Conservation (phyloP, 1,140 invertebrate genomes). For the Hyles vespertilio region DNA sequence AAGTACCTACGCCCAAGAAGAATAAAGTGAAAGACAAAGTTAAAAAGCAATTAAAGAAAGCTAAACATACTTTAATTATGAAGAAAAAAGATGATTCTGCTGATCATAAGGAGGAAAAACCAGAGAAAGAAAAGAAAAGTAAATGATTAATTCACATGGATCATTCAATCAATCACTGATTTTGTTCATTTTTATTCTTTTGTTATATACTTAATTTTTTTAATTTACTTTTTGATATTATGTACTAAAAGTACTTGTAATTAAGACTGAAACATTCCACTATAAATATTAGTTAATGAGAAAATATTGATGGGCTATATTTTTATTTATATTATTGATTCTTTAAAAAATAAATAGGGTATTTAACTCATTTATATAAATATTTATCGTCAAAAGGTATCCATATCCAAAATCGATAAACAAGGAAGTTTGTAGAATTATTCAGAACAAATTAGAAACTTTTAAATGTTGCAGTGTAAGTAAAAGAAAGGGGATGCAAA, state of each 20-base stretch:
- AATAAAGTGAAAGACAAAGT: conserved; percentile 69
- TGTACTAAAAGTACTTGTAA: conserved; percentile 50
- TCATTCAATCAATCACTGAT: neutral
- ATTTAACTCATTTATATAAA: no score
- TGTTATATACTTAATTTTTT: conserved; percentile 9
- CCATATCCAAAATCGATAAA: no score
- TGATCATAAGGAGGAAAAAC: conserved; percentile 44
- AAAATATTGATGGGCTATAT: neutral
- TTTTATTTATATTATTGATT: conserved; percentile 11
- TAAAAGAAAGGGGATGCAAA: no score
- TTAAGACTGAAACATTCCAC: conserved; percentile 67
- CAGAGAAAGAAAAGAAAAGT: conserved; percentile 56
- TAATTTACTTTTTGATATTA: conserved; percentile 16
- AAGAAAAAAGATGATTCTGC: conserved; percentile 59
- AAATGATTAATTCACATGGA: conserved; percentile 31
- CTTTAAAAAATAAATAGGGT: conserved; percentile 4
- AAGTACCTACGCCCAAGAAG: conserved; percentile 57
- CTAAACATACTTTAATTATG: conserved; percentile 57
- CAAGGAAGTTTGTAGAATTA: no score
- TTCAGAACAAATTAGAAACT: no score
- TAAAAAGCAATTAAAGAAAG: conserved; percentile 68
- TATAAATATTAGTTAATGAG: conserved; percentile 21
- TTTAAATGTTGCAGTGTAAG: no score
- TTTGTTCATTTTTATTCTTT: conserved; percentile 9
- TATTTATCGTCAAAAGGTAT: no score